Evolutionary conservation across 2,797 vertebrate species (phyloP).

Genomic region (Gobio occitaniae): DNA sequence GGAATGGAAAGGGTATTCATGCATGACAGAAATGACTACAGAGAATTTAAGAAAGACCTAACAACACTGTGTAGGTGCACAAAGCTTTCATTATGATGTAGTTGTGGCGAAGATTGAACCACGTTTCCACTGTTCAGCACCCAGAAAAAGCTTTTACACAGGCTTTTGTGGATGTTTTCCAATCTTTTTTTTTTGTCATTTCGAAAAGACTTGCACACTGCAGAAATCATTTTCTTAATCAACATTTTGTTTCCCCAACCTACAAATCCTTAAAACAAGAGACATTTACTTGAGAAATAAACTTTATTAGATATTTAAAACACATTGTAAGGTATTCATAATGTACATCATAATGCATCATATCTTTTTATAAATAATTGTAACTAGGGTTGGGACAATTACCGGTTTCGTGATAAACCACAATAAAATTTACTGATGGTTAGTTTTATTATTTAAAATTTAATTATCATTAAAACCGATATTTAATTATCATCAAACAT

Average conservation of each 20-base stretch:
- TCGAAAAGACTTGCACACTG: neutral
- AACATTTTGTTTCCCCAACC: neutral
- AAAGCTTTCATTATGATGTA: constrained; percentile 1
- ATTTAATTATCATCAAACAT: too few species aligned
- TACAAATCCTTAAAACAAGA: neutral
- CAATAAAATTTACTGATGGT: too few species aligned
- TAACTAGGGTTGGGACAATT: too few species aligned
- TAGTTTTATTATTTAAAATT: too few species aligned
- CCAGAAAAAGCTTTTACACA: neutral
- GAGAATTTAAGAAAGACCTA: neutral
- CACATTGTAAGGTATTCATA: too few species aligned
- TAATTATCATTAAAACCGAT: too few species aligned
- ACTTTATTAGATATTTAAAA: too few species aligned
- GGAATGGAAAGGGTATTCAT: neutral
- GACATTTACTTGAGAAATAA: neutral
- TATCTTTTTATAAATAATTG: too few species aligned
- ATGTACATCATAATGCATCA: too few species aligned
- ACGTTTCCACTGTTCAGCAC: neutral
- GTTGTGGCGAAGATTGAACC: neutral
- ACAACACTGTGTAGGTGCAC: neutral
- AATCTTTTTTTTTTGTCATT: neutral
- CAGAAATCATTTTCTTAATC: neutral
- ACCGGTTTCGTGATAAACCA: too few species aligned
- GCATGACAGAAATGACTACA: constrained; percentile 5
- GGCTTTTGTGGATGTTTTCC: neutral